Percentiles rank a stretch among this genome's conserved stretches.
Evolutionary conservation across 2,113 vertebrate species (phyloP).

Genomic region (Apeltes quadracus): DNA sequence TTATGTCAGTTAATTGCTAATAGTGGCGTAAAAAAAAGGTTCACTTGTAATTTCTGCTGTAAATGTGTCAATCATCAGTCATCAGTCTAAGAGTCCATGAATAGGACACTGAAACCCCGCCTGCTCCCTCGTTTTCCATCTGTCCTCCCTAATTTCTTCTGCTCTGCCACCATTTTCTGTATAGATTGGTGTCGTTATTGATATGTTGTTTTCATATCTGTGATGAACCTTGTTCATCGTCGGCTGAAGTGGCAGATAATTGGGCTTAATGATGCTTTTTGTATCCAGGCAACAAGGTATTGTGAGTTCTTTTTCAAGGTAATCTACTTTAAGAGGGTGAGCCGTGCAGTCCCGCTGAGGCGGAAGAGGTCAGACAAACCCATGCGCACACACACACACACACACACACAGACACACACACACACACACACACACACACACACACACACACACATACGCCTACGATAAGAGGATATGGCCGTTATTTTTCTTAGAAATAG

Average conservation of each 20-base stretch:
- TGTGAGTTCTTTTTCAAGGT: slow-evolving; percentile 65
- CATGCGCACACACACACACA: slow-evolving; percentile 8
- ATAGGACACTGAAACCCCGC: not conserved
- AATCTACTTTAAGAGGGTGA: slow-evolving; percentile 68
- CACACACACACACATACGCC: slow-evolving; percentile 33
- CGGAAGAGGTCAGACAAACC: slow-evolving; percentile 57
- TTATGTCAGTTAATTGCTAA: not conserved
- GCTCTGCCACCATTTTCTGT: slow-evolving; percentile 3
- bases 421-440: slow-evolving; percentile 17
- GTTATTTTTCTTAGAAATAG: slow-evolving; percentile 32
- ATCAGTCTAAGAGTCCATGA: not conserved
- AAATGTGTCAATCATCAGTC: not conserved
- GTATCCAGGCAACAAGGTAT: slow-evolving; percentile 82
- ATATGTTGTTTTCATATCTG: slow-evolving; percentile 68
- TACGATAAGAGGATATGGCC: slow-evolving; percentile 41
- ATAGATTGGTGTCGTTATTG: slow-evolving; percentile 55
- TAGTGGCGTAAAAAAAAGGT: no score
- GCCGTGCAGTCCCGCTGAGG: slow-evolving; percentile 51
- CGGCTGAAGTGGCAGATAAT: slow-evolving; percentile 77
- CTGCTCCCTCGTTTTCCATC: not conserved
- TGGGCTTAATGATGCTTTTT: slow-evolving; percentile 83
- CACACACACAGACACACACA: slow-evolving; percentile 26
- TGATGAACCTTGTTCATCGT: slow-evolving; percentile 66
- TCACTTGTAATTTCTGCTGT: not conserved
- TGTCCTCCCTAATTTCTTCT: slow-evolving; percentile 1